Conservation (phyloP, 1,140 invertebrate genomes). For the Sinonovacula constricta region DNA sequence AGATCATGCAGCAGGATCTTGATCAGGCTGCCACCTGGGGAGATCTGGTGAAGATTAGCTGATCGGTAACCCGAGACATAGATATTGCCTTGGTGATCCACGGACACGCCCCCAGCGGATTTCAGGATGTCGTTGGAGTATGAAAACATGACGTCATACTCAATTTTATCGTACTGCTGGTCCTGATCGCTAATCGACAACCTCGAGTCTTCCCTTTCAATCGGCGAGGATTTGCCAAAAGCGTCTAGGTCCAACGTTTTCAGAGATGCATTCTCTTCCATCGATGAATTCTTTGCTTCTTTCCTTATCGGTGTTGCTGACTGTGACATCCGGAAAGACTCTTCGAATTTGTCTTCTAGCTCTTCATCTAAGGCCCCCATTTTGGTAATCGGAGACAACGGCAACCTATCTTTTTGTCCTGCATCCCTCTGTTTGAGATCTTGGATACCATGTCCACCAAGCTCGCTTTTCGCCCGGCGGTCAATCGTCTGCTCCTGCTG, state of each 20-base stretch:
- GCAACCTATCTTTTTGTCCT: too few relatives aligned
- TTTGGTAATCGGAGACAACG: constrained; percentile 15
- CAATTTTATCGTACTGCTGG: constrained; percentile 26
- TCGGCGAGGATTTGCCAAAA: constrained; percentile 18
- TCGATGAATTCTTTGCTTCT: constrained; percentile 29
- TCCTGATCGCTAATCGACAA: constrained; percentile 16
- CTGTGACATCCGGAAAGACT: constrained; percentile 3
- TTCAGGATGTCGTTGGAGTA: constrained; percentile 45
- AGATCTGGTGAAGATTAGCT: constrained; percentile 41
- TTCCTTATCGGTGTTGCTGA: constrained; percentile 20
- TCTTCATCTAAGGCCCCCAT: background rate
- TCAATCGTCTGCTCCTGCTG: background rate
- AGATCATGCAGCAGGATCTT: constrained; percentile 43
- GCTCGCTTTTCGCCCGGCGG: constrained; percentile 20
- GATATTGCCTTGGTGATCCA: constrained; percentile 50
- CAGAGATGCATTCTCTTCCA: constrained; percentile 17
- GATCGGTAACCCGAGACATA: constrained; percentile 46
- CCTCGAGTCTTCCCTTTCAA: constrained; percentile 42
- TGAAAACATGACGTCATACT: constrained; percentile 38
- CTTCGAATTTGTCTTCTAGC: constrained; percentile 32
- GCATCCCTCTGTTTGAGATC: constrained; percentile 6
- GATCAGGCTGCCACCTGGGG: constrained; percentile 33
- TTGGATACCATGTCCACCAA: constrained; percentile 4
- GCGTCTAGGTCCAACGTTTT: constrained; percentile 37
- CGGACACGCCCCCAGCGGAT: constrained; percentile 37